Conservation (phyloP, 2,797 vertebrate species). For the Odontamblyopus rebecca region DNA sequence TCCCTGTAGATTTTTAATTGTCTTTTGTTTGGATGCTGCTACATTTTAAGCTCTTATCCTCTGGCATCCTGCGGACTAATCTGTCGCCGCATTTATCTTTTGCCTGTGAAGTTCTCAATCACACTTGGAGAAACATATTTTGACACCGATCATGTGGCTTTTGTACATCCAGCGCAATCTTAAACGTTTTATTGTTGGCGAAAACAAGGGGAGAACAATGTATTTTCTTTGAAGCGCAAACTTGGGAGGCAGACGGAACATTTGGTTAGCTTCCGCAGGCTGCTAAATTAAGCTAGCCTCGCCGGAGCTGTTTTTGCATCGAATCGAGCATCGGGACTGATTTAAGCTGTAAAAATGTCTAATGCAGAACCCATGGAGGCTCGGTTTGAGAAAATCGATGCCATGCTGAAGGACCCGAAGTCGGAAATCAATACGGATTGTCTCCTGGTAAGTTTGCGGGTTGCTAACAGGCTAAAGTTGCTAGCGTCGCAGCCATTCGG, state of each 20-base stretch:
- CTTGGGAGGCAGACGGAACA: constrained; percentile 71
- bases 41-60: constrained; percentile 69
- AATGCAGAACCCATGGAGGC: constrained; percentile 88
- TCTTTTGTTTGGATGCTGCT: constrained; percentile 66
- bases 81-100: constrained; percentile 72
- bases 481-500: constrained; percentile 56
- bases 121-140: constrained; percentile 41
- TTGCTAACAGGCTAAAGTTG: constrained; percentile 41
- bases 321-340: constrained; percentile 47
- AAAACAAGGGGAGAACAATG: constrained; percentile 62
- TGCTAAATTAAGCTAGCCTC: constrained; percentile 71
- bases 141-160: constrained; percentile 71
- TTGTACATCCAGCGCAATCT: constrained; percentile 50
- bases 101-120: constrained; percentile 62
- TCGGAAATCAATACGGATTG: constrained; percentile 99
- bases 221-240: constrained; percentile 68
- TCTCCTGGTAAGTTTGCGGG: constrained; percentile 90
- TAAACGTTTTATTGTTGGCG: constrained; percentile 56
- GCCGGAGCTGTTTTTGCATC: constrained; percentile 63
- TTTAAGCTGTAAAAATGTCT: constrained; percentile 82
- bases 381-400: constrained; percentile 97
- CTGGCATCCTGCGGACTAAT: constrained; percentile 77
- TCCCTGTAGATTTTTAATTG: constrained; percentile 51
- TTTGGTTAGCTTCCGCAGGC: constrained; percentile 69
- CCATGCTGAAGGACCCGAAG: constrained; percentile 93